These are phyloP conservation scores for Melangyna quadrimaculata DNA, from an alignment of 2,888 invertebrate species.

Conservation along the genomic window DNA sequence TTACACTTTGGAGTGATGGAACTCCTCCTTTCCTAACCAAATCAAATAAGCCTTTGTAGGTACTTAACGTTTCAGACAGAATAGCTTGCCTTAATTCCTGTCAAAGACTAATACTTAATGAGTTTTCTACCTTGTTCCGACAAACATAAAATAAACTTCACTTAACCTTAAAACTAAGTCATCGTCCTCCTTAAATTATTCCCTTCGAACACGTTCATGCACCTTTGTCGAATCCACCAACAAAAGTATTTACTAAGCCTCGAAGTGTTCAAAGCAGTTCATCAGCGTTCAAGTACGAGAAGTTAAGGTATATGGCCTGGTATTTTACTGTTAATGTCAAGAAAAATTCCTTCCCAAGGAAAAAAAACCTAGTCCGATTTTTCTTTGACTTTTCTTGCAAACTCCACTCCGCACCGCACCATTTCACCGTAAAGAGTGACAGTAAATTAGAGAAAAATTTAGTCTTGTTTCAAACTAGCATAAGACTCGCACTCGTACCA, in stretches of 20 bases:
- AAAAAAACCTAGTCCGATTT: conserved; percentile 52
- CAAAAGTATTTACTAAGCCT: not conserved
- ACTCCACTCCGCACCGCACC: not conserved
- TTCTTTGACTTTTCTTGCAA: not conserved
- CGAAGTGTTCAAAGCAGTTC: not conserved
- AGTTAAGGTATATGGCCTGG: not conserved
- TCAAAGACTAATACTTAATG: not conserved
- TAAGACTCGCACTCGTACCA: not conserved
- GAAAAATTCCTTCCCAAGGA: conserved; percentile 20
- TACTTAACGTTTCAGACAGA: not conserved
- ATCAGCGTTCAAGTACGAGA: not conserved
- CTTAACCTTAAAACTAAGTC: not conserved
- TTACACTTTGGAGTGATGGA: not conserved
- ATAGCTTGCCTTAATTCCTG: not conserved
- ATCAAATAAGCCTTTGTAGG: not conserved
- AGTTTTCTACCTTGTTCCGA: not conserved
- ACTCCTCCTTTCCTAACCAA: not conserved
- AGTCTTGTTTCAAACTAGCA: not conserved
- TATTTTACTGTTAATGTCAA: conserved; percentile 49
- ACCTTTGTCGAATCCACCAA: not conserved
- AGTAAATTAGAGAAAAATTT: conserved; percentile 49
- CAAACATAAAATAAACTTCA: not conserved
- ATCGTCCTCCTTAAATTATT: not conserved
- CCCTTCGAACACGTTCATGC: not conserved
- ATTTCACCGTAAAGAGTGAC: conserved; percentile 12